Evolutionary conservation across 2,113 vertebrate genomes (phyloP).

Genomic region (Gulo gulo): DNA sequence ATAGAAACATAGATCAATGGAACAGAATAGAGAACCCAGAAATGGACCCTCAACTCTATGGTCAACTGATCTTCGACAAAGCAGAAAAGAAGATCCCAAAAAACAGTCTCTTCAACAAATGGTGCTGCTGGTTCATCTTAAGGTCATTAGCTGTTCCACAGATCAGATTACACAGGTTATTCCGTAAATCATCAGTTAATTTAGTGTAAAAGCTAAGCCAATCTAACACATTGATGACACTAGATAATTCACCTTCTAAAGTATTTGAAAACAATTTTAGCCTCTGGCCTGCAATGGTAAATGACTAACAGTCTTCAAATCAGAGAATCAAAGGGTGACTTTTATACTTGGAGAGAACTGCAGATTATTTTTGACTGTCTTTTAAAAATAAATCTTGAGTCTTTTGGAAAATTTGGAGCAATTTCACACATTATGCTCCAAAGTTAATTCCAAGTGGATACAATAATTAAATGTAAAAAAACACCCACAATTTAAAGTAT

Average conservation of each 20-base stretch:
- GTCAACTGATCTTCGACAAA: background rate
- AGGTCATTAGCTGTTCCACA: background rate
- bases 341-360: background rate
- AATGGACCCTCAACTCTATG: background rate
- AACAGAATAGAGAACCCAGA: no score
- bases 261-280: background rate
- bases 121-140: background rate
- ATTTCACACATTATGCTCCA: background rate
- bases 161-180: background rate
- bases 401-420: background rate
- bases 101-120: background rate
- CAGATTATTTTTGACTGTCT: background rate
- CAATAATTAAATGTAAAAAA: background rate
- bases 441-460: background rate
- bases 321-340: background rate
- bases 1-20: no score
- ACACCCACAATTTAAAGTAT: background rate
- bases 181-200: background rate
- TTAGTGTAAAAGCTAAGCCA: background rate
- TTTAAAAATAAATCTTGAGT: background rate
- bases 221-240: background rate
- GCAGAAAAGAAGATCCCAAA: background rate
- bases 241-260: background rate
- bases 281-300: background rate
- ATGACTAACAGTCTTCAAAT: background rate